phyloP scores from a whole-genome alignment of 2,797 vertebrate species.

The Podarcis lilfordi region DNA sequence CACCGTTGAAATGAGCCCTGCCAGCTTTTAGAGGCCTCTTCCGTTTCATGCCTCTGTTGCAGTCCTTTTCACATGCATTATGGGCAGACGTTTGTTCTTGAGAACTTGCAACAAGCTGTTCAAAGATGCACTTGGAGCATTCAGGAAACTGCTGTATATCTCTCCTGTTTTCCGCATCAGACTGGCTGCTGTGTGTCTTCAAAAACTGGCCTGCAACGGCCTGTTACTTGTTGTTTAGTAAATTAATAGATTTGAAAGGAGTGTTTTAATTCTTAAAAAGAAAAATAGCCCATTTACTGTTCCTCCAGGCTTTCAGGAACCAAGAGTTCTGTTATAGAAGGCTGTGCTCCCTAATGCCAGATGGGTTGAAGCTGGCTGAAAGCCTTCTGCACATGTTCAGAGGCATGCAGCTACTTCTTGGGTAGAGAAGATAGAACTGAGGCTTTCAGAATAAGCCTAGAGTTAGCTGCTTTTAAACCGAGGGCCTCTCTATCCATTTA shows the following conservation, averaged over 20 bases:
- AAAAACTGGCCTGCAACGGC: background rate
- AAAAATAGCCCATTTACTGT: background rate
- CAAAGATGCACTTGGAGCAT: background rate
- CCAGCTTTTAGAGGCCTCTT: background rate
- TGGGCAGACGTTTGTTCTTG: background rate
- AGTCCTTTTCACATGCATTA: background rate
- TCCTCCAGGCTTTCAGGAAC: background rate
- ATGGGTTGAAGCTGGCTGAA: background rate
- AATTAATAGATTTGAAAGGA: background rate
- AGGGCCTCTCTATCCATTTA: background rate
- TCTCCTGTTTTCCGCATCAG: background rate
- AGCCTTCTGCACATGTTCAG: background rate
- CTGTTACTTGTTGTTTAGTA: rapidly evolving
- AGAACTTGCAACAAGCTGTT: background rate
- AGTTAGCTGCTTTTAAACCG: background rate
- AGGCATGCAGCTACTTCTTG: background rate
- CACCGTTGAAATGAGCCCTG: background rate
- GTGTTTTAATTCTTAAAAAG: background rate
- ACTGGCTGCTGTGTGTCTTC: background rate
- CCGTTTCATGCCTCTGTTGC: background rate
- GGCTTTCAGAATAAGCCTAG: background rate
- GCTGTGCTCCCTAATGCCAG: background rate
- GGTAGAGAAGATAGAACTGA: background rate
- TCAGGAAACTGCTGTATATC: background rate
- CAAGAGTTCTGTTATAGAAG: background rate